Base-by-base conservation (phyloP, 2,797 vertebrate genomes). In the Lophotriccus pileatus region DNA sequence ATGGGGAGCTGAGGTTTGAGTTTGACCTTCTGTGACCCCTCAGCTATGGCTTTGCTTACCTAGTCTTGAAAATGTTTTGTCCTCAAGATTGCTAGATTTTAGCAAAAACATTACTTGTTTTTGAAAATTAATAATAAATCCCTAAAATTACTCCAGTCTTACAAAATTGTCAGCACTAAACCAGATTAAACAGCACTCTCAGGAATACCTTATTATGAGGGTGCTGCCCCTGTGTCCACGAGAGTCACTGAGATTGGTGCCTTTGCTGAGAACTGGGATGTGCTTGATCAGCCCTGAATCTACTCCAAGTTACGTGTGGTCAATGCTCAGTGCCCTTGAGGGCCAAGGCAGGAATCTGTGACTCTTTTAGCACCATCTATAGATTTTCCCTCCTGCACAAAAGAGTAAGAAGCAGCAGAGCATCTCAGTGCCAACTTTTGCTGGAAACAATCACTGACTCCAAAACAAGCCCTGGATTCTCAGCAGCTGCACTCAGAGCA, bases 171-270 rank as follows among this genome's bases (percentile, higher is more conserved):
- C 30, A 50, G 20, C 27, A 36, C 11, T 19, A 44, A 50, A 56
- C 27, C 25, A 49, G 34, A 47, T n/a, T 23, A 73, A 85, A 36
- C 36, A 39, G 34, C 1, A 0, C 32, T 43, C 2, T 59, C 28
- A 7, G 27, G 28, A 47, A 32, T 34, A 17, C 2, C 28, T 18
- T 36, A 9, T 34, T 43, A 23, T 30, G 8, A n/a, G 15, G 50
- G 10, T 41, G n/a, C 46, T 22, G 47, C n/a, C 76, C 36, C 34
- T 20, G 11, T 10, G 7, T 23, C 53, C 66, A 43, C 16, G 7
- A 28, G 18, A 70, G 16, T 28, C 32, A 21, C 39, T 0, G 0
- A 37, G 21, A 23, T 18, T 0, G 3, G n/a, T n/a, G 46, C 36
- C 52, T 75, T 75, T 53, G n/a, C 34, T n/a, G 44, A 10, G 43